A percentile compares a stretch with the other conserved stretches of the same genome.
phyloP scores from a whole-genome alignment of 2,888 invertebrate genomes.

The Eustalomyia histrio region DNA sequence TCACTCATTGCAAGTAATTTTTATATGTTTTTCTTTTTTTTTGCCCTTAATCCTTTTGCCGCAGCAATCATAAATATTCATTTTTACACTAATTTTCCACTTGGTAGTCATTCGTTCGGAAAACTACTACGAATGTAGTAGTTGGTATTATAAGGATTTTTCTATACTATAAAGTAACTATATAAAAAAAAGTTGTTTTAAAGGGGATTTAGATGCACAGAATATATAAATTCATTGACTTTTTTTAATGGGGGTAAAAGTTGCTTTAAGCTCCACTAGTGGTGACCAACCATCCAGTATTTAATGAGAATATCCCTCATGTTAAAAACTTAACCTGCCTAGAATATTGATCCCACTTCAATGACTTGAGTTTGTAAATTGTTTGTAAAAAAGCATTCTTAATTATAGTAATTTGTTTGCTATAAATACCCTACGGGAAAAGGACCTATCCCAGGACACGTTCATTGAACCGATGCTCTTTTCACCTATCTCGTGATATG shows the following conservation, averaged over 20 bases:
- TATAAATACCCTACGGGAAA: too few relatives aligned
- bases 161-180: constrained; percentile 4
- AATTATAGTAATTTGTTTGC: too few relatives aligned
- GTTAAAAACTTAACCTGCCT: too few relatives aligned
- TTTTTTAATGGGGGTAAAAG: neutral
- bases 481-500: too few relatives aligned
- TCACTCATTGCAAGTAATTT: constrained; percentile 2
- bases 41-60: constrained; percentile 55
- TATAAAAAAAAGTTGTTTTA: constrained; percentile 19
- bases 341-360: too few relatives aligned
- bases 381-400: too few relatives aligned
- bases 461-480: too few relatives aligned
- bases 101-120: constrained; percentile 53
- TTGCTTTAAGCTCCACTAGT: neutral
- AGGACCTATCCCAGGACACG: too few relatives aligned
- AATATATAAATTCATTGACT: constrained; percentile 1
- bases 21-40: constrained; percentile 9
- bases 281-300: too few relatives aligned
- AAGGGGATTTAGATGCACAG: constrained; percentile 37
- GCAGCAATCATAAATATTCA: constrained; percentile 62
- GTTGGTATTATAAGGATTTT: constrained; percentile 56
- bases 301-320: too few relatives aligned
- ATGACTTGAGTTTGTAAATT: too few relatives aligned
- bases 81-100: constrained; percentile 60
- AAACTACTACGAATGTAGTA: constrained; percentile 29